A percentile compares a stretch with the other conserved stretches of the same genome.
Evolutionary conservation across 2,797 vertebrate species (phyloP).

Genomic region (Clarias platycephalus): DNA sequence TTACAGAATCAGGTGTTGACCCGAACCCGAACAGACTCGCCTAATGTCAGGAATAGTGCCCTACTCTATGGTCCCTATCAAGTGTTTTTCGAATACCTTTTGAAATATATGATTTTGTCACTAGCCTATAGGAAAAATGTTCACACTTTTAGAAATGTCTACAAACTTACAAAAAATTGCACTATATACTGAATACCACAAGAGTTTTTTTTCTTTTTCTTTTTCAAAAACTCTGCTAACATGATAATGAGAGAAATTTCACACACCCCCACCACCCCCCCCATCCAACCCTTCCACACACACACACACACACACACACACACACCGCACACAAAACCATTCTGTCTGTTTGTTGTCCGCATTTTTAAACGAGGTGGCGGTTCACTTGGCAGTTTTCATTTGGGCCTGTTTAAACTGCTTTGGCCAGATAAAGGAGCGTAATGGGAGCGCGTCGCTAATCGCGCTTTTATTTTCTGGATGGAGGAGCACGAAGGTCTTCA

Average conservation of each 20-base stretch:
- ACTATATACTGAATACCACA: not conserved
- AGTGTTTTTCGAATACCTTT: not conserved
- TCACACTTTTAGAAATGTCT: not conserved
- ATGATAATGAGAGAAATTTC: conserved; percentile 15
- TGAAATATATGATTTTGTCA: not conserved
- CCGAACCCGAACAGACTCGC: not conserved
- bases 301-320: not conserved
- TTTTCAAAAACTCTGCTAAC: not conserved
- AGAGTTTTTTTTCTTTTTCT: not conserved
- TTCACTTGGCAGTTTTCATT: conserved; percentile 41
- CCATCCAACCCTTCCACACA: not conserved
- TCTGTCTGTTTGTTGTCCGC: conserved; percentile 32
- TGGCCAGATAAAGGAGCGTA: conserved; percentile 58
- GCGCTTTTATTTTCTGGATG: conserved; percentile 79
- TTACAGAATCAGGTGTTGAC: conserved; percentile 2
- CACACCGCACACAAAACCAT: not conserved
- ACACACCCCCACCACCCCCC: not conserved
- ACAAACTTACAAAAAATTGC: not conserved
- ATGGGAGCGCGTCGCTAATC: conserved; percentile 66
- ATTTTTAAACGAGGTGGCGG: conserved; percentile 40
- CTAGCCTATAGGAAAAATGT: not conserved
- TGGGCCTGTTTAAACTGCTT: conserved; percentile 45
- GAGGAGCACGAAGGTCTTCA: conserved; percentile 71
- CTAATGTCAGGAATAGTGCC: not conserved
- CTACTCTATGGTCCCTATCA: not conserved